Evolutionary conservation across 2,888 invertebrate species (phyloP).

Genomic region (Ennomos quercinarius): DNA sequence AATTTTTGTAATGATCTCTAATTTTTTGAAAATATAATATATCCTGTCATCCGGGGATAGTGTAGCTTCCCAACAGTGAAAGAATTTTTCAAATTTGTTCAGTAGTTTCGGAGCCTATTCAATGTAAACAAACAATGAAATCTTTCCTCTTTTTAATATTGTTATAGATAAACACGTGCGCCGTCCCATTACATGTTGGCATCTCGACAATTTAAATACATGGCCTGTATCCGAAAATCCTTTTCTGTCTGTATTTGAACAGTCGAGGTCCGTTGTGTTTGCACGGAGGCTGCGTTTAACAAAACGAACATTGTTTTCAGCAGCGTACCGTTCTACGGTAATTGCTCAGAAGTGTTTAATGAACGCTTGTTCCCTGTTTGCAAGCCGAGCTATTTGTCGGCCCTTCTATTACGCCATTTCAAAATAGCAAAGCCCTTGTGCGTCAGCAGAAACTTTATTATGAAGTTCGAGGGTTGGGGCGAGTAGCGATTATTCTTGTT

Average conservation of each 20-base stretch:
- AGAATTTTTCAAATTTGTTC: no score
- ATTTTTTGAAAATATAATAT: no score
- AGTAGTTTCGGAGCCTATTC: no score
- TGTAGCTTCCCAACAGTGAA: no score
- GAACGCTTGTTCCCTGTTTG: conserved; percentile 68
- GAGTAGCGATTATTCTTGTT: conserved; percentile 39
- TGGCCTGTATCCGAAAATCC: conserved; percentile 38
- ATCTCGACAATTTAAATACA: conserved; percentile 35
- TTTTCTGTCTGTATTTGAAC: conserved; percentile 42
- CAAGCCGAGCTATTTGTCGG: conserved; percentile 33
- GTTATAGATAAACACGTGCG: conserved; percentile 15
- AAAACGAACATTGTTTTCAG: conserved; percentile 62
- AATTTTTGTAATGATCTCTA: no score
- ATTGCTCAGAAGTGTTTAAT: conserved; percentile 75
- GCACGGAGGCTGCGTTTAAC: conserved; percentile 51
- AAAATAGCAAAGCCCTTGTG: conserved; percentile 33
- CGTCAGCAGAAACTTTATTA: conserved; percentile 30
- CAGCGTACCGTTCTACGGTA: conserved; percentile 55
- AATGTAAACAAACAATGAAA: no score
- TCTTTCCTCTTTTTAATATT: no score
- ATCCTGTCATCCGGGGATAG: no score
- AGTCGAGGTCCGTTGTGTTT: conserved; percentile 36
- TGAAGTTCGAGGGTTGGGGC: conserved; percentile 14
- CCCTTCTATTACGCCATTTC: conserved; percentile 30
- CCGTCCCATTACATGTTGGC: conserved; percentile 21